A percentile compares a stretch with the other conserved stretches of the same genome.
phyloP scores from a whole-genome alignment of 2,797 vertebrate genomes.

The Sebastes alutus region DNA sequence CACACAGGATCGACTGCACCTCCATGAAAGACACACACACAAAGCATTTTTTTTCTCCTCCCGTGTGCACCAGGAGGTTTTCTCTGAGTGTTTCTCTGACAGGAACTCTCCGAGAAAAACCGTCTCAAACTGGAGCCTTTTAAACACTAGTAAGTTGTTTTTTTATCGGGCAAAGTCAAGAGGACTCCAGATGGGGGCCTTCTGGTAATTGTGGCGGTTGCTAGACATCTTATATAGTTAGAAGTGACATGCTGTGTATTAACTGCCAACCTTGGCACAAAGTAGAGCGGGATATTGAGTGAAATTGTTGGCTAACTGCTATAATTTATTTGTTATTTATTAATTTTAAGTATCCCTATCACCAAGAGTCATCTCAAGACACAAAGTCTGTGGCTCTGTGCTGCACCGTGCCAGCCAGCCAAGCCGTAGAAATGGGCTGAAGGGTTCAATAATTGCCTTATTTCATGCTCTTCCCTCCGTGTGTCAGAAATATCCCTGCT shows the following conservation, averaged over 20 bases:
- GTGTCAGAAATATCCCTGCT: slow-evolving; percentile 84
- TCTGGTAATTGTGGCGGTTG: not conserved
- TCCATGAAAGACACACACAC: slow-evolving; percentile 43
- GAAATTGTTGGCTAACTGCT: slow-evolving; percentile 6
- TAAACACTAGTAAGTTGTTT: not conserved
- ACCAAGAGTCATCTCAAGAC: slow-evolving; percentile 49
- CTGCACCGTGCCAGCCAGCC: slow-evolving; percentile 37
- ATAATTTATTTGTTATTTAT: slow-evolving; percentile 37
- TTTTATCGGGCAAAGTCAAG: slow-evolving; percentile 33
- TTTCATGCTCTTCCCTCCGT: slow-evolving; percentile 86
- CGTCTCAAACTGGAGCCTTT: slow-evolving; percentile 18
- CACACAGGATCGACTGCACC: slow-evolving; percentile 76
- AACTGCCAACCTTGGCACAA: not conserved
- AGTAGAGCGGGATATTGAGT: not conserved
- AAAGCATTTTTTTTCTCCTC: not conserved
- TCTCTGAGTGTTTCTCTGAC: slow-evolving; percentile 19
- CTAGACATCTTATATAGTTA: not conserved
- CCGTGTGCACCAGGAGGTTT: slow-evolving; percentile 15
- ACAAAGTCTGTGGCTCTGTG: slow-evolving; percentile 26
- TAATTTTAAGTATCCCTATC: slow-evolving; percentile 48
- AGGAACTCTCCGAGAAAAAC: slow-evolving; percentile 14
- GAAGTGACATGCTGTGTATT: not conserved
- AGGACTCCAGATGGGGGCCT: slow-evolving; percentile 11
- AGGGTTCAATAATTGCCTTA: slow-evolving; percentile 89
- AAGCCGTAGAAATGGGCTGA: slow-evolving; percentile 80